Percentiles rank a stretch among this genome's conserved stretches.
Evolutionary conservation across 1,140 invertebrate genomes (phyloP).

Genomic region (Heliconius eleuchia): DNA sequence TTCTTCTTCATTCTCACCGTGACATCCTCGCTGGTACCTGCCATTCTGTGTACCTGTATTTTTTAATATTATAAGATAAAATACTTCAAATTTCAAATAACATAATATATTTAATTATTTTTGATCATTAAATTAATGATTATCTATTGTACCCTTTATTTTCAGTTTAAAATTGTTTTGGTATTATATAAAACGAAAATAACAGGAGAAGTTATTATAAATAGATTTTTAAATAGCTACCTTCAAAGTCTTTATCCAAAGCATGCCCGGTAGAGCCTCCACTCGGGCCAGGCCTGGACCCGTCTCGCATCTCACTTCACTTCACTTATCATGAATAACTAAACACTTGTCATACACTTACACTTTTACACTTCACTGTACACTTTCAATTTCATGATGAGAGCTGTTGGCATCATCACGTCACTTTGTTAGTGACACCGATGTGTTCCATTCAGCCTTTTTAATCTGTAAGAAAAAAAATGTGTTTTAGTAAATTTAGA

Average conservation of each 20-base stretch:
- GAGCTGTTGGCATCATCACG: conserved; percentile 9
- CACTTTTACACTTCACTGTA: conserved; percentile 20
- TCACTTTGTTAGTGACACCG: conserved; percentile 23
- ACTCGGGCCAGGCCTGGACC: conserved; percentile 65
- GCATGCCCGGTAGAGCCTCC: conserved; percentile 58
- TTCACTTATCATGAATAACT: conserved; percentile 48
- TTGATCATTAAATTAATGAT: too few relatives aligned
- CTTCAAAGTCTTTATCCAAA: conserved; percentile 45
- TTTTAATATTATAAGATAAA: too few relatives aligned
- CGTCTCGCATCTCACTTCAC: conserved; percentile 71
- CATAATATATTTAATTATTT: too few relatives aligned
- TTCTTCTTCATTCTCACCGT: too few relatives aligned
- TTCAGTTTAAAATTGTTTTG: too few relatives aligned
- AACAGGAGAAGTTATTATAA: not conserved
- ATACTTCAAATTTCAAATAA: too few relatives aligned
- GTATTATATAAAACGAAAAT: too few relatives aligned
- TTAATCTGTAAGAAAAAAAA: conserved; percentile 38
- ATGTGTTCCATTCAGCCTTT: conserved; percentile 14
- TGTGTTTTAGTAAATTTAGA: not conserved
- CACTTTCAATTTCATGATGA: not conserved
- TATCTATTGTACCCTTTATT: too few relatives aligned
- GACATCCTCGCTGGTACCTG: too few relatives aligned
- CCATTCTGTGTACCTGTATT: too few relatives aligned
- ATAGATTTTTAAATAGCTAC: not conserved
- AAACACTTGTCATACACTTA: conserved; percentile 41